Conservation (phyloP, 92 coral and sea anemone genomes). For the Umimayanthus kanabou region DNA sequence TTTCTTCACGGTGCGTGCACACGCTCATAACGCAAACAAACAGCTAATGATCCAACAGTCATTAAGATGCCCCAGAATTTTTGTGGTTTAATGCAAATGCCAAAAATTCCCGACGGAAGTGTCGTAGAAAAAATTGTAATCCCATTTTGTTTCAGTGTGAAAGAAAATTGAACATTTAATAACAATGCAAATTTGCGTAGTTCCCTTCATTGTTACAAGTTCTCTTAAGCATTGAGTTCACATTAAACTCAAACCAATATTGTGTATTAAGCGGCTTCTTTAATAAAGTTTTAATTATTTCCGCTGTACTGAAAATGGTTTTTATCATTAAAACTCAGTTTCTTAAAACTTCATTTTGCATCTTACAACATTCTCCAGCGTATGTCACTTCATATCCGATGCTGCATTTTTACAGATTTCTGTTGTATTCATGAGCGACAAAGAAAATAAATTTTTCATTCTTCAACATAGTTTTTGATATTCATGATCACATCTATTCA, state of each 20-base stretch:
- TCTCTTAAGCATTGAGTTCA: no score
- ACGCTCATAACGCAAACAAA: not conserved
- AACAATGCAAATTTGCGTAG: no score
- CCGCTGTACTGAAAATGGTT: not conserved
- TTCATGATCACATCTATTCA: not conserved
- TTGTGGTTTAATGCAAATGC: not conserved
- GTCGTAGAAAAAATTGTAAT: no score
- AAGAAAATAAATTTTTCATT: conserved; percentile 21
- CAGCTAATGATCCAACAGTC: not conserved
- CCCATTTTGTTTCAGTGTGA: no score
- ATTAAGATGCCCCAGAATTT: conserved; percentile 24
- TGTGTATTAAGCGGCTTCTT: not conserved
- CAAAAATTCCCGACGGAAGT: no score
- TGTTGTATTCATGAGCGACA: not conserved
- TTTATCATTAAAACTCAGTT: no score
- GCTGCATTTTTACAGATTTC: conserved; percentile 19
- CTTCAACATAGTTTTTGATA: conserved; percentile 19
- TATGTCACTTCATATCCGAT: not conserved
- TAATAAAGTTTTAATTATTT: no score
- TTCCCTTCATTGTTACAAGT: no score
- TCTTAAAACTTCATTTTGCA: conserved; percentile 10
- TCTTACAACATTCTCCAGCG: not conserved
- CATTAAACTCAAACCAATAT: no score
- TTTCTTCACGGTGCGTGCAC: not conserved
- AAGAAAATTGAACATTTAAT: no score